Evolutionary conservation across 2,797 vertebrate species (phyloP), one percentile per base, ranked within the genome.

Genomic region (Cetoscarus ocellatus): DNA sequence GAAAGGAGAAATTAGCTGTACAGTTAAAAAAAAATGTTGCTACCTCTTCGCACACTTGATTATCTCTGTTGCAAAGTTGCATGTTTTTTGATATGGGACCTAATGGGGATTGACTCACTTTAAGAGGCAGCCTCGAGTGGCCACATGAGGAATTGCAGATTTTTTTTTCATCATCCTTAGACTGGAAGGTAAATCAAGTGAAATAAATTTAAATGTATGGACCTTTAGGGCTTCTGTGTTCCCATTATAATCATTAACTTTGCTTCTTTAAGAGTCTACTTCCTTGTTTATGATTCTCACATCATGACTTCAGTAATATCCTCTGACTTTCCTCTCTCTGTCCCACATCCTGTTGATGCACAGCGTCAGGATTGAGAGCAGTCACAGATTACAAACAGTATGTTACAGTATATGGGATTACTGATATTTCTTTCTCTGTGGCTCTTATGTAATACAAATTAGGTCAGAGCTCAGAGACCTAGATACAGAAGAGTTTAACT

Each of bases 391-490:
- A 79, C 72, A 62, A n/a, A 8, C 59, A 70, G 58, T 53, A 6
- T 52, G 62, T 35, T 54, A 55, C 49, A 67, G 51, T 73, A 36
- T 44, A 40, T 38, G 44, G 72, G 83, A 81, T 87, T 83, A 73
- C 64, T 56, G 43, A 75, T 67, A 50, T 69, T 69, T 49, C 69
- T 27, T 10, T 52, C 61, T 74, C 59, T 42, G 35, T 56, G 50
- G 44, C 39, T 81, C 71, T 85, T 73, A 75, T 75, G 78, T 73
- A 63, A 73, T 18, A 60, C 53, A 45, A 70, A 77, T 8, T 75
- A 61, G 74, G 65, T 76, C 80, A 67, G 45, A n/a, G 73, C 74
- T 76, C 72, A 38, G 60, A 71, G 68, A 76, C 55, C 45, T 58
- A 71, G 1, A 77, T 52, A 34, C 69, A 34, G 44, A 14, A 9